phyloP scores from a whole-genome alignment of 2,797 vertebrate species.

The Hyperoplus lanceolatus region DNA sequence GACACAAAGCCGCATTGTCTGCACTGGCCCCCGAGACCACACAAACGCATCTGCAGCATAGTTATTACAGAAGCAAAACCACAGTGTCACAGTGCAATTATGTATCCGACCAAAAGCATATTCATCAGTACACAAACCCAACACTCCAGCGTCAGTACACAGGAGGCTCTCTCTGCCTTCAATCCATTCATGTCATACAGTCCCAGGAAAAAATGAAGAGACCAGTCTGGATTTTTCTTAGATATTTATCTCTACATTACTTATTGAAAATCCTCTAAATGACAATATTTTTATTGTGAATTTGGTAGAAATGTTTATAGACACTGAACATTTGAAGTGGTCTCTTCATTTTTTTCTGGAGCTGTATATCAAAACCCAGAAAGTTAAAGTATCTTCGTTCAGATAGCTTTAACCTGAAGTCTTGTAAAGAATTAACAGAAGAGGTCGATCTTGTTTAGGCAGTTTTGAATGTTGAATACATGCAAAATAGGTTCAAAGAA shows the following conservation, averaged over 20 bases:
- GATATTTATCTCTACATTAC: too few species aligned
- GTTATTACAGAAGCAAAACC: constrained; percentile 11
- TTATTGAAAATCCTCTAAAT: too few species aligned
- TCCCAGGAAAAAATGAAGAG: too few species aligned
- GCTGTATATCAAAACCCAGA: neutral
- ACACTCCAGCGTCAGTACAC: neutral
- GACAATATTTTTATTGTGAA: too few species aligned
- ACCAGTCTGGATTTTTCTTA: too few species aligned
- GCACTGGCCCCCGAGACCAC: constrained; percentile 40
- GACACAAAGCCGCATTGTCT: constrained; percentile 71
- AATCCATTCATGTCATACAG: neutral
- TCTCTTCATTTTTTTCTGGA: too few species aligned
- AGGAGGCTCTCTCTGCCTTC: neutral
- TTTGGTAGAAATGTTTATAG: too few species aligned
- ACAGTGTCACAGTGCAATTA: constrained; percentile 7
- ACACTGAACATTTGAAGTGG: too few species aligned
- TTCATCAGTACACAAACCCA: neutral
- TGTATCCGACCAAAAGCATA: neutral
- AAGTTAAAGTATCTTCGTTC: neutral
- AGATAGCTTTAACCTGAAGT: neutral
- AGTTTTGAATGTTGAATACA: neutral
- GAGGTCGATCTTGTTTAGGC: neutral
- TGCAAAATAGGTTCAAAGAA: neutral
- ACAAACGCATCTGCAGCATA: constrained; percentile 30
- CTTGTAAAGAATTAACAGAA: too few species aligned